Evolutionary conservation across 92 coral and sea anemone species (phyloP), one percentile per base, ranked within the genome.

Genomic region (Parazoanthus darwini): DNA sequence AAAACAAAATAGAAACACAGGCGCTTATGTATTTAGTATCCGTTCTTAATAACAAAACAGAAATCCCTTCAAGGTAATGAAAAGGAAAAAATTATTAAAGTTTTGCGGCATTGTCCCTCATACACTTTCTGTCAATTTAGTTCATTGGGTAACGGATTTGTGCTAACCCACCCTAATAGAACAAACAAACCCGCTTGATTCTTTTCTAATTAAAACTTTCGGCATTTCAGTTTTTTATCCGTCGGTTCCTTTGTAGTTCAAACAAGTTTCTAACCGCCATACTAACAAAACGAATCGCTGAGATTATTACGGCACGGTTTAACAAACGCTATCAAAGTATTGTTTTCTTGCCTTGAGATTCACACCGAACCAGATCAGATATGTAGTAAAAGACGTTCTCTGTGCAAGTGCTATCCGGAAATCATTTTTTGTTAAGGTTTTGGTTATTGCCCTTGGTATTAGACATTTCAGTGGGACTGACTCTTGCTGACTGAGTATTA

Each of bases 141-240:
- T 13, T 48, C 44, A 71, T 70, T 71, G 78, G 87, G 78, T 84
- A 84, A 84, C 87, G 77, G 87, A 84, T 84, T 84, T 26, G 58
- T 26, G 79, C 18, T 84, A 84, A 81, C n/a, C 11, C 22, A 26
- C 13, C n/a, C 54, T 81, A 81, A 84, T 70, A 46, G 8, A 84
- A 72, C 87, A 70, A 84, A 71, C 78, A 84, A 71, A 84, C 66
- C 87, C 8, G 79, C 87, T 29, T 22, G 79, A 84, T 71, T 84
- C 79, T 84, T 84, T 84, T 84, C 78, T 84, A 84, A 84, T 84
- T 84, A 84, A 84, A 83, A 84, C 65, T 70, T 71, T 84, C 87
- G 87, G 87, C 87, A 84, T 81, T 84, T 71, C 14, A 29, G 23
- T 36, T 70, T 84, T 84, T 56, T 25, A 35, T 72, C 58, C 2